Base-by-base conservation (phyloP, 2,888 invertebrate genomes). In the Elgonia sp. region DNA sequence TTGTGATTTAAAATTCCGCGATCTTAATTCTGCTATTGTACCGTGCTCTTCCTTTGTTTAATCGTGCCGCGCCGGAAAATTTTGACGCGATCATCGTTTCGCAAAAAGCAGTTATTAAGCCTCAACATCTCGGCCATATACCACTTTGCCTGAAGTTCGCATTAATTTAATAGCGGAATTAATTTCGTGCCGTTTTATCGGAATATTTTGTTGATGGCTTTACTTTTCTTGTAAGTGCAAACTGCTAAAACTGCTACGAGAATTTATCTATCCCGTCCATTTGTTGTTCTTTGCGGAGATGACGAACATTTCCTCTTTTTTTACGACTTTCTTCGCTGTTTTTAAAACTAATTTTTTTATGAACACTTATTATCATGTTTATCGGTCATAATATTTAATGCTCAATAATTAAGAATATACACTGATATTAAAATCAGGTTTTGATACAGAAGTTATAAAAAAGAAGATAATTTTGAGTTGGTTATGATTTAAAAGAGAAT, bases 21-120 rank as follows among this genome's bases (percentile, higher is more conserved):
- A 21, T 83, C 83, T 83, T 83, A 75, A 83, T 83, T 57, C 67
- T 39, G 46, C 40, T 67, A 83, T 83, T 83, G 73, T 82, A 18
- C 14, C n/a, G 21, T 37, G 70, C 69, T 39, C 29, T 55, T 40
- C 40, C 42, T 73, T 73, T 73, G 60, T 60, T 73, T 60, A 50
- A 62, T 42, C 69, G 46, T 29, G 37, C 42, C 69, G 57, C 67
- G 50, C 53, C 76, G 39, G 55, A 39, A 55, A 65, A 65, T 77
- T 67, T 55, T 18, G 46, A 57, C 57, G 39, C 65, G 60, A 79
- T 69, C 69, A 46, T 79, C 69, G 63, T 40, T 55, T 57, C 63
- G 29, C 10, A 18, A 46, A 40, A 42, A 79, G 16, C 60, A n/a
- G 18, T 60, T 37, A 55, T 67, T 55, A 67, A 67, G 39, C 63